Evolutionary conservation across 2,888 invertebrate species (phyloP).

Genomic region (Rhimphoctona megacephalus): DNA sequence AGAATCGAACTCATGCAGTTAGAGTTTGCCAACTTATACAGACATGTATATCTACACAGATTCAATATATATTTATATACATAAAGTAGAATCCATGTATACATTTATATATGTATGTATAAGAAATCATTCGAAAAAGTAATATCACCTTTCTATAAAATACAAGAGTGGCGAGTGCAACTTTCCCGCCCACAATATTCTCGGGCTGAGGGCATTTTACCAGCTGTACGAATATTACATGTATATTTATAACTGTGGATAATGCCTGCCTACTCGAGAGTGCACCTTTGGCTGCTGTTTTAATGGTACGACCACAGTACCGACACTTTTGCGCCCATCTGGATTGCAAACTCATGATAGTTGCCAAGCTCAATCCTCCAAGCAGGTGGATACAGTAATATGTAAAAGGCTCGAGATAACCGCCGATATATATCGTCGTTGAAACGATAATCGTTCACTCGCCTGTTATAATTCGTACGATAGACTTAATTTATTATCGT

Average conservation of each 20-base stretch:
- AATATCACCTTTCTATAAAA: slow-evolving; percentile 76
- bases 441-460: slow-evolving; percentile 36
- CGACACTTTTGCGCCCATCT: slow-evolving; percentile 41
- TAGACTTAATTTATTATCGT: slow-evolving; percentile 9
- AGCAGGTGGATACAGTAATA: slow-evolving; percentile 28
- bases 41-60: not conserved
- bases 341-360: slow-evolving; percentile 14
- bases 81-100: too few relatives aligned
- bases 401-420: slow-evolving; percentile 11
- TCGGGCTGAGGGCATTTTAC: slow-evolving; percentile 40
- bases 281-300: slow-evolving; percentile 53
- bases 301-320: slow-evolving; percentile 47
- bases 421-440: slow-evolving; percentile 33
- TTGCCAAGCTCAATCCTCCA: slow-evolving; percentile 26
- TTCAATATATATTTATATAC: not conserved
- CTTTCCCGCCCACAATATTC: slow-evolving; percentile 80
- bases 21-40: not conserved
- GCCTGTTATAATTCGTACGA: slow-evolving; percentile 37
- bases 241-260: slow-evolving; percentile 48
- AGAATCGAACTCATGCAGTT: slow-evolving; percentile 24
- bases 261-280: slow-evolving; percentile 50
- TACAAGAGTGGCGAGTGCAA: slow-evolving; percentile 75
- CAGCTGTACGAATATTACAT: slow-evolving; percentile 44
- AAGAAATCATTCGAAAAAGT: slow-evolving; percentile 70
- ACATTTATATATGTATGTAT: not conserved